A percentile compares a stretch with the other conserved stretches of the same genome.
These are phyloP conservation scores for Oxyteleia sp. DNA, from an alignment of 2,888 invertebrate species.

Conservation along the genomic window DNA sequence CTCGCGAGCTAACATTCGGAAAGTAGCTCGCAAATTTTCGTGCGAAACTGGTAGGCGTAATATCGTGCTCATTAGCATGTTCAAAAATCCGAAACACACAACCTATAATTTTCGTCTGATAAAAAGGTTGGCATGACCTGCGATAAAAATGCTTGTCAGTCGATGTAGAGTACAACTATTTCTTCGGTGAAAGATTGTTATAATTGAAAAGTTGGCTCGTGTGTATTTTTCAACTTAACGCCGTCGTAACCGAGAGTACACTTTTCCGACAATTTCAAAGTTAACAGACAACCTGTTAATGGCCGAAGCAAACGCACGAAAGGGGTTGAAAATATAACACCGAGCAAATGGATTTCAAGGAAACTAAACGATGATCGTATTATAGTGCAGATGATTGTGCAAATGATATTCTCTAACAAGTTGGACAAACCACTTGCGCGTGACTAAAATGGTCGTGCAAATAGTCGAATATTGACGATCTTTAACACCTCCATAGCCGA, in stretches of 20 bases:
- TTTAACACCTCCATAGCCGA: slow-evolving; percentile 84
- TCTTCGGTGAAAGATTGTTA: background rate
- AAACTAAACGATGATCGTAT: slow-evolving; percentile 34
- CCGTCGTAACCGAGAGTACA: slow-evolving; percentile 14
- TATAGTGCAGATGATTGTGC: slow-evolving; percentile 46
- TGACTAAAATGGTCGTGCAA: slow-evolving; percentile 73
- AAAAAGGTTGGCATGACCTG: no score
- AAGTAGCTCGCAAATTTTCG: slow-evolving; percentile 14
- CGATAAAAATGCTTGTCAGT: no score
- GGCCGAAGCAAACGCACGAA: slow-evolving; percentile 33
- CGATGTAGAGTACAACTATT: no score
- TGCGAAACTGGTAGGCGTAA: background rate
- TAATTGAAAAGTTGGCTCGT: no score
- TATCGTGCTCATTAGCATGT: slow-evolving; percentile 12
- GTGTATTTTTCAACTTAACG: slow-evolving; percentile 55
- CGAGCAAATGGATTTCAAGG: slow-evolving; percentile 21
- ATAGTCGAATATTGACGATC: slow-evolving; percentile 84
- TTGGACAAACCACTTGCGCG: slow-evolving; percentile 61
- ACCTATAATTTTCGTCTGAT: background rate
- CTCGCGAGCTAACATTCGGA: background rate
- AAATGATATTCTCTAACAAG: slow-evolving; percentile 58
- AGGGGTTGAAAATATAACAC: slow-evolving; percentile 24
- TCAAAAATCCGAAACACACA: slow-evolving; percentile 5
- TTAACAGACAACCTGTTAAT: slow-evolving; percentile 47
- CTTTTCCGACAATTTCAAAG: slow-evolving; percentile 45